Conservation (phyloP, 2,113 vertebrate genomes). For the Meriones unguiculatus region DNA sequence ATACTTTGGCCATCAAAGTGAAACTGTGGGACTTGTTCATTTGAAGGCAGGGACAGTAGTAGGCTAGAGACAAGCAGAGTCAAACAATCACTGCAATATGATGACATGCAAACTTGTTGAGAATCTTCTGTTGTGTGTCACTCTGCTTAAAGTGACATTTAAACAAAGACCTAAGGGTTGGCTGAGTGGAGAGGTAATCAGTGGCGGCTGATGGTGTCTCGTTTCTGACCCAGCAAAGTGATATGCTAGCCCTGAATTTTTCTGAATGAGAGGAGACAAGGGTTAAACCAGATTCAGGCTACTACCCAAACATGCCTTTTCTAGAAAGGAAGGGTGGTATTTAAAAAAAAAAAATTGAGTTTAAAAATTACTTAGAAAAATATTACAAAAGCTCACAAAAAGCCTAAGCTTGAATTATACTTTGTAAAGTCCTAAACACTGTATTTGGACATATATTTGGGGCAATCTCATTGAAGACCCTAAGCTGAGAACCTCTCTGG, state of each 20-base stretch:
- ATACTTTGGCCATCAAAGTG: background rate
- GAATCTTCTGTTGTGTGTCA: constrained; percentile 6
- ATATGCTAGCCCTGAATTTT: background rate
- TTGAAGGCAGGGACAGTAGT: background rate
- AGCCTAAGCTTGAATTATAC: background rate
- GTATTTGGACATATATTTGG: background rate
- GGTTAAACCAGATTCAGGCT: background rate
- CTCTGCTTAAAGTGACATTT: background rate
- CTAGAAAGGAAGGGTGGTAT: background rate
- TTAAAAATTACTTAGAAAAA: constrained; percentile 50
- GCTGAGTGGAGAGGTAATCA: background rate
- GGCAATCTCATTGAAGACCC: background rate
- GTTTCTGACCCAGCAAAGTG: background rate
- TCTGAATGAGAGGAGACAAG: background rate
- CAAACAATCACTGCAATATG: background rate
- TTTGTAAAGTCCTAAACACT: background rate
- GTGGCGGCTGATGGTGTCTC: background rate
- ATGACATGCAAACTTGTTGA: background rate
- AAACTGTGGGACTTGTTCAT: background rate
- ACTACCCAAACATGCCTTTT: background rate
- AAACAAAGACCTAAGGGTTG: constrained; percentile 32
- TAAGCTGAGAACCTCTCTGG: background rate
- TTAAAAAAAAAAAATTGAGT: background rate
- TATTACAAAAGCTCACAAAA: background rate
- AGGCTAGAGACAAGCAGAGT: background rate